Evolutionary conservation across 1,140 invertebrate species (phyloP).

Genomic region (Helicoverpa armigera): DNA sequence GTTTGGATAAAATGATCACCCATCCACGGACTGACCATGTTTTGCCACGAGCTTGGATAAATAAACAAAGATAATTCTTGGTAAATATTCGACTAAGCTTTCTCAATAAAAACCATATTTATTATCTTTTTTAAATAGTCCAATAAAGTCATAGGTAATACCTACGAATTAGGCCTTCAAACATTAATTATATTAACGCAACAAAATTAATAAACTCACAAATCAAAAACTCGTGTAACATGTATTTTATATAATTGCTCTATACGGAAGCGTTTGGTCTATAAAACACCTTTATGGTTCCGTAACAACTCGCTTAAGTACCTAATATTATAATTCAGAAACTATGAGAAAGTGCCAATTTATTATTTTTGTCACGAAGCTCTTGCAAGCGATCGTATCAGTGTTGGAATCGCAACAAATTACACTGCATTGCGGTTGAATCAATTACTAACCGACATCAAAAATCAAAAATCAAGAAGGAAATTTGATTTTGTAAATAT

Average conservation of each 20-base stretch:
- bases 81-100: too few relatives aligned
- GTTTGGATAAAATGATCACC: too few relatives aligned
- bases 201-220: neutral
- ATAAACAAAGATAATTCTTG: too few relatives aligned
- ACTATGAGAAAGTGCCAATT: slow-evolving; percentile 39
- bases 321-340: slow-evolving; percentile 35
- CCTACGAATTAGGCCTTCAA: neutral
- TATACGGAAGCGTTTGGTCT: slow-evolving; percentile 17
- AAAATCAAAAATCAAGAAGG: too few relatives aligned
- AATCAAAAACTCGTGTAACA: neutral
- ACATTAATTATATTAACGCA: neutral
- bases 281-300: slow-evolving; percentile 35
- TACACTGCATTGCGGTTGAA: slow-evolving; percentile 53
- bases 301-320: slow-evolving; percentile 27
- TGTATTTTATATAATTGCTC: slow-evolving; percentile 5
- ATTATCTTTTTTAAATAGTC: too few relatives aligned
- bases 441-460: slow-evolving; percentile 1
- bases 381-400: slow-evolving; percentile 24
- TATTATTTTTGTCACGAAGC: slow-evolving; percentile 56
- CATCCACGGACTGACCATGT: too few relatives aligned
- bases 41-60: too few relatives aligned
- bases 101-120: too few relatives aligned
- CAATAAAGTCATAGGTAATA: too few relatives aligned
- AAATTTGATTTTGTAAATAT: too few relatives aligned
- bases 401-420: slow-evolving; percentile 48